Conservation (phyloP, 2,113 vertebrate species). For the Myotis lucifugus region DNA sequence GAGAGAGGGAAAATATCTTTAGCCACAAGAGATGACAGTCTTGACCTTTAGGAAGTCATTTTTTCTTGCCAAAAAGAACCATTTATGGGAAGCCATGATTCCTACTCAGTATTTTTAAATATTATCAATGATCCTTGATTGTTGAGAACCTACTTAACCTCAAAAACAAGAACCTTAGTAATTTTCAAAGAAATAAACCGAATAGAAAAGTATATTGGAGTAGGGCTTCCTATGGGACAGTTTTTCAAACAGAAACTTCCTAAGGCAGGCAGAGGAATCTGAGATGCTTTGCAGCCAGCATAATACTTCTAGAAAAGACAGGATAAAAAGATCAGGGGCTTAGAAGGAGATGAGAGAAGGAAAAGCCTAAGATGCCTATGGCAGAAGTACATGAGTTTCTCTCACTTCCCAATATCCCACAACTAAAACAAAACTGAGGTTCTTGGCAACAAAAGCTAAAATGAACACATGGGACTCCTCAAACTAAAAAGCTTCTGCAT, state of each 20-base stretch:
- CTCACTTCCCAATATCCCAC: neutral
- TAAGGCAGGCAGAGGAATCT: neutral
- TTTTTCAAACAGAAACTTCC: neutral
- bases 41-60: neutral
- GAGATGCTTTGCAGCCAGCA: neutral
- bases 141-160: neutral
- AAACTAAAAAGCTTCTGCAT: neutral
- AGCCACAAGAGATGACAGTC: neutral
- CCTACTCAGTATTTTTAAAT: neutral
- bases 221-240: neutral
- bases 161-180: neutral
- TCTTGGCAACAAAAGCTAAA: neutral
- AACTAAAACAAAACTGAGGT: neutral
- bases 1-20: neutral
- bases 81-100: neutral
- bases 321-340: neutral
- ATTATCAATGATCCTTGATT: neutral
- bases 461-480: neutral
- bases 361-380: neutral
- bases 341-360: neutral
- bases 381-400: neutral
- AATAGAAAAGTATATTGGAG: neutral
- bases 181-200: neutral
- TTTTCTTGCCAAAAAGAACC: neutral
- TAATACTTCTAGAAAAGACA: neutral